Conservation (phyloP, 2,797 vertebrate species). For the Phyllotis vaccarum region DNA sequence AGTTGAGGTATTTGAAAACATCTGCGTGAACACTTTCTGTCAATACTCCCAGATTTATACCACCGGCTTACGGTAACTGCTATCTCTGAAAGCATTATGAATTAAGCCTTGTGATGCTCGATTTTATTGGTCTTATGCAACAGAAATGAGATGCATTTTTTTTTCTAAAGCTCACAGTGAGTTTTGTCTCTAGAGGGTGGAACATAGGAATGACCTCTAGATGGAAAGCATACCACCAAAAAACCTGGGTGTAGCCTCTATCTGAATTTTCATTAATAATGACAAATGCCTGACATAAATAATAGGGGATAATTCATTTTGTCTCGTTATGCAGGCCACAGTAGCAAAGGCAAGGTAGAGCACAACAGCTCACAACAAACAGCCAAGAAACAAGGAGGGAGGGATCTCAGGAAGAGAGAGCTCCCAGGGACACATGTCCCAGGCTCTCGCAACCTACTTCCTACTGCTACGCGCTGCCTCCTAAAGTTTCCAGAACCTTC, state of each 20-base stretch:
- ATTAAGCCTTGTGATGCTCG: slow-evolving; percentile 55
- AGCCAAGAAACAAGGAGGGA: background rate
- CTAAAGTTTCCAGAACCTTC: background rate
- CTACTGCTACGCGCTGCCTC: background rate
- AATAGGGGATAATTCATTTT: background rate
- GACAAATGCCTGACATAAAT: background rate
- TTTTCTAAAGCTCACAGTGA: background rate
- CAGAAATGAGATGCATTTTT: slow-evolving; percentile 65
- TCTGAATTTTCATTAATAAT: background rate
- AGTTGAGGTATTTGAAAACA: slow-evolving; percentile 74
- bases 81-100: slow-evolving; percentile 64
- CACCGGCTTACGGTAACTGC: slow-evolving; percentile 69
- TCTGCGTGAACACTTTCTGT: slow-evolving; percentile 68
- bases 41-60: slow-evolving; percentile 78
- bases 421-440: background rate
- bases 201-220: slow-evolving; percentile 1
- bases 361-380: background rate
- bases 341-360: background rate
- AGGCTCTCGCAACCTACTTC: background rate
- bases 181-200: slow-evolving; percentile 53
- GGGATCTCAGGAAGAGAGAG: too few relatives aligned
- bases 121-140: slow-evolving; percentile 73
- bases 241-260: background rate
- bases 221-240: background rate
- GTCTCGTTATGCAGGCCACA: background rate